These are phyloP conservation scores for Drosophila limbata DNA, from an alignment of 2,888 invertebrate genomes.

Conservation along the genomic window DNA sequence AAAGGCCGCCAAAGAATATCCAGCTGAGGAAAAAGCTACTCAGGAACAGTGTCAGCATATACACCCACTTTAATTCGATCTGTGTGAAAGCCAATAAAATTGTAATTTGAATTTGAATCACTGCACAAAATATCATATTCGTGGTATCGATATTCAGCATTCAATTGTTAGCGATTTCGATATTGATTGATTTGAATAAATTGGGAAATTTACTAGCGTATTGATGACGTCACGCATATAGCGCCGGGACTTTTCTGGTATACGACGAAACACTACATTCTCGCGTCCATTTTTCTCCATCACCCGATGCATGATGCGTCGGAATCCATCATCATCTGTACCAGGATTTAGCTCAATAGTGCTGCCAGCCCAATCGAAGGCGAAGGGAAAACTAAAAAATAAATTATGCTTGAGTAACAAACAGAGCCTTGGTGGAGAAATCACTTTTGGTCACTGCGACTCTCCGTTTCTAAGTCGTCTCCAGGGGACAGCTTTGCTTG, in stretches of 20 bases:
- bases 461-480: constrained; percentile 53
- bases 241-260: constrained; percentile 89
- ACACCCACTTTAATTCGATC: constrained; percentile 93
- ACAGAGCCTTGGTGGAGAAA: constrained; percentile 9
- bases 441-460: constrained; percentile 80
- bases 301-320: constrained; percentile 75
- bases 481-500: constrained; percentile 51
- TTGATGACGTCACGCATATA: constrained; percentile 94
- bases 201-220: constrained; percentile 88
- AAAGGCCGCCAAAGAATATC: constrained; percentile 91
- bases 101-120: too few species aligned
- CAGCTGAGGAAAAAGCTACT: constrained; percentile 93
- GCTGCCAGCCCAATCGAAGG: constrained; percentile 82
- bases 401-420: neutral
- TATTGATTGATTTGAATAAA: too few species aligned
- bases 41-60: constrained; percentile 94
- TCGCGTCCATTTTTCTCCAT: constrained; percentile 84
- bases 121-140: too few species aligned
- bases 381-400: constrained; percentile 66
- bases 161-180: too few species aligned
- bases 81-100: constrained; percentile 25
- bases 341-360: constrained; percentile 80
- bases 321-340: constrained; percentile 56
- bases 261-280: constrained; percentile 81
- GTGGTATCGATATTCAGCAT: too few species aligned